Conservation (phyloP, 2,113 vertebrate genomes). For the Albula goreensis region DNA sequence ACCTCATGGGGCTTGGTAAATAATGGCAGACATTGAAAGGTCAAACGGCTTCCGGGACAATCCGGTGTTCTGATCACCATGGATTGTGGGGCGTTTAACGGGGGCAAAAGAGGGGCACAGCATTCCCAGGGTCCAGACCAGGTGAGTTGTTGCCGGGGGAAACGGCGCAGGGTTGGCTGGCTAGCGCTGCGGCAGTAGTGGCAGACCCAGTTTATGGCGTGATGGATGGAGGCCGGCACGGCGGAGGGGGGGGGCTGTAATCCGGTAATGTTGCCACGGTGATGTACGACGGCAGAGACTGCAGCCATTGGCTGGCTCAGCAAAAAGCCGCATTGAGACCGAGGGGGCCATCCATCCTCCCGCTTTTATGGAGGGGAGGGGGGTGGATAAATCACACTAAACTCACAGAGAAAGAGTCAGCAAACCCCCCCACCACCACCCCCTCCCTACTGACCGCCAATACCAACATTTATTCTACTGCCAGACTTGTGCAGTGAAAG, state of each 20-base stretch:
- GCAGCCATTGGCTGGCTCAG: conserved; percentile 58
- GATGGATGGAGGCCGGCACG: conserved; percentile 67
- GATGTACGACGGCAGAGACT: conserved; percentile 55
- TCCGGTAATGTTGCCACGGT: conserved; percentile 52
- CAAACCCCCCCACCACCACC: neutral
- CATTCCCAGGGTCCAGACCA: neutral
- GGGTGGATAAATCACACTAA: conserved; percentile 64
- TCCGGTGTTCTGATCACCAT: neutral
- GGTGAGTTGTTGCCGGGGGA: neutral
- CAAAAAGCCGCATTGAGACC: conserved; percentile 48
- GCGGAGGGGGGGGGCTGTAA: neutral
- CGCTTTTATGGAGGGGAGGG: conserved; percentile 29
- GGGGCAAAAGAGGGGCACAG: neutral
- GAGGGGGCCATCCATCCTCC: conserved; percentile 41
- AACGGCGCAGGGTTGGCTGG: neutral
- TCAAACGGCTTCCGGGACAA: neutral
- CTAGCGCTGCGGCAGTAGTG: neutral
- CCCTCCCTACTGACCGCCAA: conserved; percentile 2
- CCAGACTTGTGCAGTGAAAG: neutral
- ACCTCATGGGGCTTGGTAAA: neutral
- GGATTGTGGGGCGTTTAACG: neutral
- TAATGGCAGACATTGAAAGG: neutral
- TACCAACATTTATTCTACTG: conserved; percentile 24
- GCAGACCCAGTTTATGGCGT: conserved; percentile 64
- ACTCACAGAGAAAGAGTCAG: conserved; percentile 36